A percentile compares a stretch with the other conserved stretches of the same genome.
These are phyloP conservation scores for Plutella xylostella DNA, from an alignment of 2,888 invertebrate genomes.

Conservation along the genomic window DNA sequence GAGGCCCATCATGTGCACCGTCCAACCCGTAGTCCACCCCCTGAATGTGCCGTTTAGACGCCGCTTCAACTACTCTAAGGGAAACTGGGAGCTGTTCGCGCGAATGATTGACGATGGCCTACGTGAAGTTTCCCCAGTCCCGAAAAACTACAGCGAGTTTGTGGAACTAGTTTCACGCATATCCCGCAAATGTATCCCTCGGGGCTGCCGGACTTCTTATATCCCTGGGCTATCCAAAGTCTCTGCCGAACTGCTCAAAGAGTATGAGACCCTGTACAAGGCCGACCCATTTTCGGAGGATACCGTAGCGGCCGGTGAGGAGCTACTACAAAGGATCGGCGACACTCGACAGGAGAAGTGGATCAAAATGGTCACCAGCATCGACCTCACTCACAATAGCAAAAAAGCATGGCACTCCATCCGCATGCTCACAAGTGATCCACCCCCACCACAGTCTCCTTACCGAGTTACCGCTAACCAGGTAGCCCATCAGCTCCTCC, in stretches of 20 bases:
- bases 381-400: too few species aligned
- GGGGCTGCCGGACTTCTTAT: not conserved
- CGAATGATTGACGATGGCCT: not conserved
- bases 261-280: not conserved
- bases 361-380: too few species aligned
- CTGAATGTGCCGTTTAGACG: not conserved
- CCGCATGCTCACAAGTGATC: too few species aligned
- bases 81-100: not conserved
- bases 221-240: not conserved
- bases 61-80: not conserved
- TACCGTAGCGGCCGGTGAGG: too few species aligned
- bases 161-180: not conserved
- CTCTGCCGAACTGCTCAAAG: not conserved
- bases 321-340: too few species aligned
- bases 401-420: too few species aligned
- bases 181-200: not conserved
- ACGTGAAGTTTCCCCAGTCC: not conserved
- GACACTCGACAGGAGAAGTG: too few species aligned
- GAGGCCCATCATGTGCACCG: not conserved
- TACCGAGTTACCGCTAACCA: too few species aligned
- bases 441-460: too few species aligned
- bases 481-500: too few species aligned
- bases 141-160: not conserved
- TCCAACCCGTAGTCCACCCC: not conserved
- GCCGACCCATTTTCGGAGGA: not conserved